Evolutionary conservation across 2,113 vertebrate species (phyloP).

Genomic region (Podocnemis expansa): DNA sequence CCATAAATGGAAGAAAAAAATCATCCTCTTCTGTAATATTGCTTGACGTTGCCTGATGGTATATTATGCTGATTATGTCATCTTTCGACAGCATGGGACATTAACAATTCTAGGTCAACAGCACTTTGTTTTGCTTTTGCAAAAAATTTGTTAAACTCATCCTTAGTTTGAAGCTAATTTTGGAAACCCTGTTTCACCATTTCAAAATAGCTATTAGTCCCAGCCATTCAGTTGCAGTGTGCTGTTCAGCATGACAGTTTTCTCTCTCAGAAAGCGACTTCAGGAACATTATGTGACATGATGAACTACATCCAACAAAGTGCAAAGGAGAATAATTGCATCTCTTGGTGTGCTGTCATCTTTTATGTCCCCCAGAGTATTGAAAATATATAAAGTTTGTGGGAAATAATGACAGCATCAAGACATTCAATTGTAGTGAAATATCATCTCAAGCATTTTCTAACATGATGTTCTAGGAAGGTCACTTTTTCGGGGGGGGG

Average conservation of each 20-base stretch:
- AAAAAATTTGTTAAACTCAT: not conserved
- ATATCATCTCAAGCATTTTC: not conserved
- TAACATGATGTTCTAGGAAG: not conserved
- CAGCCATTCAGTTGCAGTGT: not conserved
- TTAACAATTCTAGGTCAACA: not conserved
- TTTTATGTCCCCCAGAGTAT: not conserved
- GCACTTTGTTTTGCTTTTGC: not conserved
- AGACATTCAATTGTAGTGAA: accelerated
- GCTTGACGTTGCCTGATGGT: not conserved
- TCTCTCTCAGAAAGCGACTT: not conserved
- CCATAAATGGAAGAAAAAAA: not conserved
- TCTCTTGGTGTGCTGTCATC: not conserved
- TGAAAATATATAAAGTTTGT: accelerated
- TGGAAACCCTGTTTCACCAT: not conserved
- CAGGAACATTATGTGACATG: not conserved
- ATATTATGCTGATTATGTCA: not conserved
- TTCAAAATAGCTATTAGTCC: not conserved
- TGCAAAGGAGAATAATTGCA: not conserved
- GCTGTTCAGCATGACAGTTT: not conserved
- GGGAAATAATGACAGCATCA: not conserved
- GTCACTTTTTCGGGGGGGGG: not conserved
- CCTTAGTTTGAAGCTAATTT: not conserved
- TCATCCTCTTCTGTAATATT: not conserved
- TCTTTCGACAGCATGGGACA: not conserved
- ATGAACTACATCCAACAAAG: not conserved